Conservation (phyloP, 2,113 vertebrate species). For the Pteruthius melanotis region DNA sequence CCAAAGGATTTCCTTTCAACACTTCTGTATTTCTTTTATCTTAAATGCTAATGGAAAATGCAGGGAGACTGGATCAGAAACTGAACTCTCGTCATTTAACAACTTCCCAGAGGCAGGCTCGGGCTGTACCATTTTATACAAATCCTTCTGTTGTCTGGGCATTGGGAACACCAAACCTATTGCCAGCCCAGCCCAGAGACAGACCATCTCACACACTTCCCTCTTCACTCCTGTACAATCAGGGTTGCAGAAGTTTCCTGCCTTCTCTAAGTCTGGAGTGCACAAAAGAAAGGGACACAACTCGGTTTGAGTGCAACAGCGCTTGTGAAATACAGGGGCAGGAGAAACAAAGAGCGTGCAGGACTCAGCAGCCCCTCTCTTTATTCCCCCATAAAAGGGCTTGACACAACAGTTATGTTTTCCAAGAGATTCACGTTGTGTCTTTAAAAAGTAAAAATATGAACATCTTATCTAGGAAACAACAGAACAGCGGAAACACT, state of each 20-base stretch:
- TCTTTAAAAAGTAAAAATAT: neutral
- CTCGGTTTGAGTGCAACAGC: neutral
- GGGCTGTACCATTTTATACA: neutral
- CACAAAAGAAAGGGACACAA: neutral
- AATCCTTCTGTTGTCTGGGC: neutral
- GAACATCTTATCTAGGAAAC: neutral
- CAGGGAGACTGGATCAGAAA: neutral
- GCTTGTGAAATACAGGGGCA: neutral
- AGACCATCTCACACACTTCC: fast-evolving
- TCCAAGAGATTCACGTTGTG: neutral
- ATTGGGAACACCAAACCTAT: neutral
- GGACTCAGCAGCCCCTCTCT: neutral
- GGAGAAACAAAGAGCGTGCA: neutral
- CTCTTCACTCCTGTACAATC: neutral
- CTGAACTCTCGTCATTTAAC: fast-evolving
- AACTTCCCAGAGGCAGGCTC: neutral
- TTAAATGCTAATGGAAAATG: neutral
- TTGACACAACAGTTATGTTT: neutral
- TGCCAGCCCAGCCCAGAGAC: neutral
- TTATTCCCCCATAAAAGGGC: neutral
- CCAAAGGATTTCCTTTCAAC: neutral
- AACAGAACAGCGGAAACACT: neutral
- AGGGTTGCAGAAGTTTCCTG: neutral
- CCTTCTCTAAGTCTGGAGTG: neutral
- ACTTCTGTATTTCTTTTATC: neutral